Conservation (phyloP, 2,888 invertebrate genomes). For the Nematopogon swammerdamellus region DNA sequence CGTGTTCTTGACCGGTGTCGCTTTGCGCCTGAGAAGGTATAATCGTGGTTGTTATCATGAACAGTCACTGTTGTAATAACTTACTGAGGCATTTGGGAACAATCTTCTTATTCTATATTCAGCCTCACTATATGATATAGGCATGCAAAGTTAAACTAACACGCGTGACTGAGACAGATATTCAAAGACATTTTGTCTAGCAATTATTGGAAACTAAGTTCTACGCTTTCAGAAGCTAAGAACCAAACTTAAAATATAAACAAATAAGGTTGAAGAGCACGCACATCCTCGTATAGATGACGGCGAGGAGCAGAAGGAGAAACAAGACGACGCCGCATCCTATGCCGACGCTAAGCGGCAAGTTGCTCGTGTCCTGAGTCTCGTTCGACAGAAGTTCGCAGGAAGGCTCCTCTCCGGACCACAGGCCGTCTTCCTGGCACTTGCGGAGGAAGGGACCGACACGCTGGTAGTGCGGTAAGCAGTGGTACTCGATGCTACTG, state of each 20-base stretch:
- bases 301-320: constrained; percentile 71
- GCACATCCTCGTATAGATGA: constrained; percentile 80
- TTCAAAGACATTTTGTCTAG: too few species aligned
- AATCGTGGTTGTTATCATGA: too few species aligned
- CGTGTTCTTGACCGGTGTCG: constrained; percentile 83
- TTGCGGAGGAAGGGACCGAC: constrained; percentile 80
- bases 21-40: constrained; percentile 68
- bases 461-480: constrained; percentile 78
- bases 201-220: too few species aligned
- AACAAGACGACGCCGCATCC: constrained; percentile 80
- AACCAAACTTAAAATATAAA: too few species aligned
- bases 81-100: too few species aligned
- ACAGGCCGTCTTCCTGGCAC: constrained; percentile 78
- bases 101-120: too few species aligned
- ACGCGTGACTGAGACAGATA: too few species aligned
- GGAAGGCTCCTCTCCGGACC: constrained; percentile 85
- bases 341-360: constrained; percentile 80
- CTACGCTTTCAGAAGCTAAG: too few species aligned
- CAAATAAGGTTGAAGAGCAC: too few species aligned
- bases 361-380: constrained; percentile 66
- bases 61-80: too few species aligned
- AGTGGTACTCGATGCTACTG: constrained; percentile 86
- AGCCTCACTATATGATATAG: too few species aligned
- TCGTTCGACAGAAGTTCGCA: constrained; percentile 72
- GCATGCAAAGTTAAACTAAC: too few species aligned